Evolutionary conservation across 2,888 invertebrate species (phyloP).

Genomic region (Hemicrepidius hirtus): DNA sequence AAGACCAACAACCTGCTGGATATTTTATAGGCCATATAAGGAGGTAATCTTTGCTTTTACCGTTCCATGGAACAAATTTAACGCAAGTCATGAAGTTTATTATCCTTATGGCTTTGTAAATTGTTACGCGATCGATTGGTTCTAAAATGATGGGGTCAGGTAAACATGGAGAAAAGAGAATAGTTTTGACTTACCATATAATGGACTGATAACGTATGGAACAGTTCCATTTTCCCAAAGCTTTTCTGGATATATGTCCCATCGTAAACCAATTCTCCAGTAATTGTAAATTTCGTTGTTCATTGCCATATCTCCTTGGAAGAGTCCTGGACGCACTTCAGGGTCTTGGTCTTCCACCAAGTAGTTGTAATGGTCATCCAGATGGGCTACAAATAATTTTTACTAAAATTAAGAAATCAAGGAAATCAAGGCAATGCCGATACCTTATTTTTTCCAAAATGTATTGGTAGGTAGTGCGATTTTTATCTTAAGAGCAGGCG

Average conservation of each 20-base stretch:
- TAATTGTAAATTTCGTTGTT: conserved; percentile 77
- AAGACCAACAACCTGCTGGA: conserved; percentile 84
- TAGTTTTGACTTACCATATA: conserved; percentile 75
- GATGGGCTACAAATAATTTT: conserved; percentile 24
- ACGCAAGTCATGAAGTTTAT: conserved; percentile 80
- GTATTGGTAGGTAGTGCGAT: too few species aligned
- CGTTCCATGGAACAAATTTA: conserved; percentile 79
- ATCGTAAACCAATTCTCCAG: conserved; percentile 78
- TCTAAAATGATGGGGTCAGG: conserved; percentile 70
- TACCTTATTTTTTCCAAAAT: too few species aligned
- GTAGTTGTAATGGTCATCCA: conserved; percentile 29
- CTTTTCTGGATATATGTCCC: conserved; percentile 79
- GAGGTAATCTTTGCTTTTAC: conserved; percentile 77
- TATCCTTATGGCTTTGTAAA: conserved; percentile 77
- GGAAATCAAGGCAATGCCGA: too few species aligned
- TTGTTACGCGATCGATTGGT: conserved; percentile 75
- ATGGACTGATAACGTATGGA: conserved; percentile 79
- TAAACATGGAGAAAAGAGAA: too few species aligned
- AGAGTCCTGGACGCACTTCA: conserved; percentile 79
- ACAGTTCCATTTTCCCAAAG: conserved; percentile 80
- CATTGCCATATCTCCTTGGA: conserved; percentile 82
- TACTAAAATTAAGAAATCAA: too few species aligned
- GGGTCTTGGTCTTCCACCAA: conserved; percentile 73
- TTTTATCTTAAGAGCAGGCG: too few species aligned
- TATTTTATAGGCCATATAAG: conserved; percentile 80